Percentiles rank a stretch among this genome's conserved stretches.
These are phyloP conservation scores for Acrocephalus kingi DNA, from an alignment of 2,113 vertebrate genomes.

Conservation along the genomic window DNA sequence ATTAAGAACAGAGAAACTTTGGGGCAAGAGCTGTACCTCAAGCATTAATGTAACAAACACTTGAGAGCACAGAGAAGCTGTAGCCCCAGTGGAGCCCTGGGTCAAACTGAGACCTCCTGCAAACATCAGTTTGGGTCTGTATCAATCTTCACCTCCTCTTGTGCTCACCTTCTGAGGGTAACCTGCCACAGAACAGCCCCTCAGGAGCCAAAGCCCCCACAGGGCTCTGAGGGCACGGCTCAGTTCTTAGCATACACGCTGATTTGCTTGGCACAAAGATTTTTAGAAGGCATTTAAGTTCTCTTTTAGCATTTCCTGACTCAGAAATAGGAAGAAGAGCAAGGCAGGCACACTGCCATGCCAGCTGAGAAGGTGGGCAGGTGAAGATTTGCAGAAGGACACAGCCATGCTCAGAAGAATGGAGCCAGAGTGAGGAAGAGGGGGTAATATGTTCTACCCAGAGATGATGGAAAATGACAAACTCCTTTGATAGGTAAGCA, in stretches of 20 bases:
- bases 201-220: neutral
- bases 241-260: neutral
- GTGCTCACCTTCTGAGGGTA: neutral
- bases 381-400: neutral
- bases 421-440: neutral
- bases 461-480: neutral
- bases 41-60: accelerated
- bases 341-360: neutral
- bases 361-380: neutral
- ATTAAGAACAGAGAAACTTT: neutral
- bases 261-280: neutral
- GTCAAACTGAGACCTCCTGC: neutral
- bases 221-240: accelerated
- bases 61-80: neutral
- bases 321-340: neutral
- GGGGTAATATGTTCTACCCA: neutral
- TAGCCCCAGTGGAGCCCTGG: neutral
- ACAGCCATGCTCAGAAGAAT: accelerated
- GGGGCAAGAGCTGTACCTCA: neutral
- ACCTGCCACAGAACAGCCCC: accelerated
- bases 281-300: neutral
- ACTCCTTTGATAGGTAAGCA: neutral
- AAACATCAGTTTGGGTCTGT: neutral
- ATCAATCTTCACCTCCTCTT: neutral
- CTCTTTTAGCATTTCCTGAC: neutral